Percentiles rank a stretch among this genome's conserved stretches.
phyloP scores from a whole-genome alignment of 2,888 invertebrate species.

The Biston betularia region DNA sequence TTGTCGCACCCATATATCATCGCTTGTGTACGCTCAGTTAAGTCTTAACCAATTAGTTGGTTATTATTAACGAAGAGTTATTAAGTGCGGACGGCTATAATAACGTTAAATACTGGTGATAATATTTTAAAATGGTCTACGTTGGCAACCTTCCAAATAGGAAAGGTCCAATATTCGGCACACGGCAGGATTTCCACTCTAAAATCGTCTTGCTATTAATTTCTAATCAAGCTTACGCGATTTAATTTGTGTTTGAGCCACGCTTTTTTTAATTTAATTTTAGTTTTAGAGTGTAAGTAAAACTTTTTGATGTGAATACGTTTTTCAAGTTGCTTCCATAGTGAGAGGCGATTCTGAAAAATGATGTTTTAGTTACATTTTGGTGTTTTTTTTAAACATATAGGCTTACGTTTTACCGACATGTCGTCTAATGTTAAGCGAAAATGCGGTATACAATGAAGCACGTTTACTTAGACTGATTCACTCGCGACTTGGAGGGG shows the following conservation, averaged over 20 bases:
- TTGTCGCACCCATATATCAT: constrained; percentile 1
- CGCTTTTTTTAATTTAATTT: too few species aligned
- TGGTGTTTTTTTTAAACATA: too few species aligned
- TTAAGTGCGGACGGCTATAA: constrained; percentile 30
- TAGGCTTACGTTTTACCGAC: too few species aligned
- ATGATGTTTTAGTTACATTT: too few species aligned
- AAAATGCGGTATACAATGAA: too few species aligned
- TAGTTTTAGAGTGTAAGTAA: too few species aligned
- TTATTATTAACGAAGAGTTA: constrained; percentile 31
- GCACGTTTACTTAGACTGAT: too few species aligned
- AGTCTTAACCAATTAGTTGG: constrained; percentile 29
- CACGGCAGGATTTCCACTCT: constrained; percentile 26
- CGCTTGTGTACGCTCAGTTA: constrained; percentile 11
- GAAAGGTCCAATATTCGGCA: constrained; percentile 24
- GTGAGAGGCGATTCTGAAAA: too few species aligned
- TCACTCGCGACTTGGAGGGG: too few species aligned
- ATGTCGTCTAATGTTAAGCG: too few species aligned
- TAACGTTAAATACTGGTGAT: constrained; percentile 31
- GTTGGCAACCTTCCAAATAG: constrained; percentile 30
- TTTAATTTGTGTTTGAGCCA: background rate
- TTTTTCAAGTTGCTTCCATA: too few species aligned
- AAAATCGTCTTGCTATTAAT: constrained; percentile 23
- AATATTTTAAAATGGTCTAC: constrained; percentile 33
- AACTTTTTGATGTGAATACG: too few species aligned
- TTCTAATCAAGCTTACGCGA: constrained; percentile 5